Base-by-base conservation (phyloP, 2,797 vertebrate species). In the Syngnathus acus region DNA sequence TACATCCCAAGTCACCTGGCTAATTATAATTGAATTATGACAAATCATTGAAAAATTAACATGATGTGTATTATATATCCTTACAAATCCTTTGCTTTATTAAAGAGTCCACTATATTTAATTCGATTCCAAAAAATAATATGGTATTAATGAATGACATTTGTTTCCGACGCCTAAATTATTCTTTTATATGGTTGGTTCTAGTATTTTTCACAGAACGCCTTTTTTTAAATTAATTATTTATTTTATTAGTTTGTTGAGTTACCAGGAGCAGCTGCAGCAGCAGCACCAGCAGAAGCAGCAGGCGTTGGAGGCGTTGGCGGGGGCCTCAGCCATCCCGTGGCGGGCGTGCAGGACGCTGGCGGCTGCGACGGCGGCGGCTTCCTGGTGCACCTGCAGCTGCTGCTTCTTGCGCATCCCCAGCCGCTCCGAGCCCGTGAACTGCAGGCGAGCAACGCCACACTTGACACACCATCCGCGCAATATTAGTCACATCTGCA, bases 211-310 rank as follows among this genome's bases (percentile, higher is more conserved):
- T 26, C 26, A 26, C 42, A 43, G 42, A 43, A 43, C 4, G 10
- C 3, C 16, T 9, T 39, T 16, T 23, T 2, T 62, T 53, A 26
- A 26, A 26, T 26, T 26, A 26, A 26, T 26, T 26, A 26, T 72
- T 64, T 78, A 75, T 48, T 75, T 75, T 71, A 51, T 72, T 61
- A 48, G 68, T 47, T 51, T 67, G 69, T 73, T 75, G 81, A 87
- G 91, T 87, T 94, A 98, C 97, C 96, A 98, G 38, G 96, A 98
- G 76, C 96, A 99, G 91, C 95, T 98, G 77, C 96, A 99, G 82
- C 96, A 99, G 80, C 97, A 99, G 90, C 97, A 99, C 96, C 97
- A 99, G 86, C 97, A 99, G 84, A 98, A 98, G 90, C 96, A 99
- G 90, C 96, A 98, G 74, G 97, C 93, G 1, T 98, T 94, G 60